These are phyloP conservation scores for Chymomyza procnemis DNA, from an alignment of 2,888 invertebrate genomes.

Conservation along the genomic window DNA sequence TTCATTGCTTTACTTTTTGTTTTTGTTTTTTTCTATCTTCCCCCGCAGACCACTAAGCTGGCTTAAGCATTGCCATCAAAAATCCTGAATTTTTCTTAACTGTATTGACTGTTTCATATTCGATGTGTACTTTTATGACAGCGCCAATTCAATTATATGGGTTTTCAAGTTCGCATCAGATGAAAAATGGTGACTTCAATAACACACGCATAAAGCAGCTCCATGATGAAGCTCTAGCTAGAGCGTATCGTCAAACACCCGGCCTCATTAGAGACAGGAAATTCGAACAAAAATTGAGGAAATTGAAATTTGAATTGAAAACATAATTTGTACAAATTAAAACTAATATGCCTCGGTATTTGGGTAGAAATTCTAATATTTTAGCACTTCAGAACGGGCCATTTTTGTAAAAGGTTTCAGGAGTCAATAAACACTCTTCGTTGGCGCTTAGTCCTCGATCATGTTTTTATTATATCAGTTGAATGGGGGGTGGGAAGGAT, in stretches of 20 bases:
- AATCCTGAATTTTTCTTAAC: neutral
- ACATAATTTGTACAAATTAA: conserved; percentile 49
- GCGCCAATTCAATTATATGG: conserved; percentile 67
- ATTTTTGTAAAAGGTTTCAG: neutral
- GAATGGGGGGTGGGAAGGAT: neutral
- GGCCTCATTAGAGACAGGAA: conserved; percentile 47
- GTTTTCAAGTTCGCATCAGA: conserved; percentile 48
- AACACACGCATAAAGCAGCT: neutral
- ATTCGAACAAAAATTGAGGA: conserved; percentile 60
- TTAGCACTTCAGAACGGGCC: neutral
- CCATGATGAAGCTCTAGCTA: neutral
- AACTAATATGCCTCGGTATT: conserved; percentile 3
- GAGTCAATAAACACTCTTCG: neutral
- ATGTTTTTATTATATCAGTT: conserved; percentile 4
- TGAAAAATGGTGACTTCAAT: conserved; percentile 28
- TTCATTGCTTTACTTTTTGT: conserved; percentile 42
- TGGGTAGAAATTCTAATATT: neutral
- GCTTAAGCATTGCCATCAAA: neutral
- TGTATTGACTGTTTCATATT: neutral
- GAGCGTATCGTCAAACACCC: neutral
- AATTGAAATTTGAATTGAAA: conserved; percentile 68
- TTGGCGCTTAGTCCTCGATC: neutral
- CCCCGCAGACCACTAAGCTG: neutral
- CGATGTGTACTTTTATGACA: conserved; percentile 5
- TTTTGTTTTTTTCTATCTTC: conserved; percentile 13